Percentiles rank a stretch among this genome's conserved stretches.
Conservation (phyloP, 2,113 vertebrate genomes). For the Acanthochromis polyacanthus region DNA sequence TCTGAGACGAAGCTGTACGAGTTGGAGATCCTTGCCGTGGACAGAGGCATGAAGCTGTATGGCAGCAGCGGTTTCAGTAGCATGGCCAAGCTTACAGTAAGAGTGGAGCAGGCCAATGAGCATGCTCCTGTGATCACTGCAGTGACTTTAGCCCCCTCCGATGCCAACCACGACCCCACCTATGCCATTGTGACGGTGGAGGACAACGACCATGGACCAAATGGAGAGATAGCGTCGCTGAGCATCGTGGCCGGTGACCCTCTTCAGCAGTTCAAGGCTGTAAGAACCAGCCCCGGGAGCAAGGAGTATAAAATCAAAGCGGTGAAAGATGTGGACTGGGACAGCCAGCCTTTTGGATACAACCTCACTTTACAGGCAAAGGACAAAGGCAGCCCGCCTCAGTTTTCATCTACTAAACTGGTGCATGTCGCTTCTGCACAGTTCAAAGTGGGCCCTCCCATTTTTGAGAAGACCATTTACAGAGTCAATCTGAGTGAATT, state of each 20-base stretch:
- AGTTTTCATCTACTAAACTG: slow-evolving; percentile 92
- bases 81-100: slow-evolving; percentile 92
- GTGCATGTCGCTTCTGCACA: slow-evolving; percentile 90
- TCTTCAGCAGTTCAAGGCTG: slow-evolving; percentile 91
- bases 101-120: slow-evolving; percentile 93
- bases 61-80: slow-evolving; percentile 98
- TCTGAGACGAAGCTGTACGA: slow-evolving; percentile 89
- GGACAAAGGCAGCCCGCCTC: slow-evolving; percentile 94
- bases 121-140: slow-evolving; percentile 91
- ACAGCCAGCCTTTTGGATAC: slow-evolving; percentile 92
- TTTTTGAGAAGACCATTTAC: slow-evolving; percentile 92
- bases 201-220: slow-evolving; percentile 91
- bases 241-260: slow-evolving; percentile 94
- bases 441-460: slow-evolving; percentile 90
- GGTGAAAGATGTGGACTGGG: slow-evolving; percentile 89
- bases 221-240: slow-evolving; percentile 94
- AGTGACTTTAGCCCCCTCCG: slow-evolving; percentile 86
- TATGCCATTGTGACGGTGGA: slow-evolving; percentile 93
- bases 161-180: slow-evolving; percentile 89
- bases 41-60: slow-evolving; percentile 96
- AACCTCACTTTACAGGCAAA: slow-evolving; percentile 97
- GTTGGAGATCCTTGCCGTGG: slow-evolving; percentile 95
- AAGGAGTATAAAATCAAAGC: slow-evolving; percentile 96
- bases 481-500: slow-evolving; percentile 95
- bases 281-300: slow-evolving; percentile 91